These are phyloP conservation scores for Caenorhabditis sp. DNA, from an alignment of 2,888 invertebrate species.

Conservation along the genomic window DNA sequence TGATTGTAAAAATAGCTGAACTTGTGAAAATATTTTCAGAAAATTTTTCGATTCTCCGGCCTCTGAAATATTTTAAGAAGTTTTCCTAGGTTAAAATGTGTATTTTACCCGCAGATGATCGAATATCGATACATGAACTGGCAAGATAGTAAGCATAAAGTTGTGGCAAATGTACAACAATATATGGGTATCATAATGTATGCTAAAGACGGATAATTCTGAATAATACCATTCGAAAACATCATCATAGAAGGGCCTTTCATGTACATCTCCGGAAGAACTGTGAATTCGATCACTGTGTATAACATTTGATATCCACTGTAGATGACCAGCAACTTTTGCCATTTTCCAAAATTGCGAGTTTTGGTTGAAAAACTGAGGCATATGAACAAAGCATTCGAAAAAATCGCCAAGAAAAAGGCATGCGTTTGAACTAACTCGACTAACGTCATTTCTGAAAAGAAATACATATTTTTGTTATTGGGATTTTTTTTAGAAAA, in stretches of 20 bases:
- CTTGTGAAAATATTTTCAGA: background rate
- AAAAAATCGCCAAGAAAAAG: constrained; percentile 9
- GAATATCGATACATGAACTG: constrained; percentile 29
- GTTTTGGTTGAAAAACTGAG: constrained; percentile 5
- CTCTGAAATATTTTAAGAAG: background rate
- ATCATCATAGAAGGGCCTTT: constrained; percentile 18
- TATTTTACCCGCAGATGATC: constrained; percentile 15
- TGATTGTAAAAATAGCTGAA: background rate
- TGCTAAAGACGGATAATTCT: constrained; percentile 4
- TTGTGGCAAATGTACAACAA: constrained; percentile 21
- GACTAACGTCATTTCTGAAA: background rate
- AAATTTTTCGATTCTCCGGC: background rate
- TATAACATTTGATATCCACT: constrained; percentile 18
- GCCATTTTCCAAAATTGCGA: constrained; percentile 16
- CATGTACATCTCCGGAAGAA: constrained; percentile 18
- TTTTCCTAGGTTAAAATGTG: background rate
- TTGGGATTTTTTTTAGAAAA: no score
- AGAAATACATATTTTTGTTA: background rate
- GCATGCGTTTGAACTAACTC: background rate
- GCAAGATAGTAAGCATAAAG: constrained; percentile 13
- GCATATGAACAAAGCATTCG: constrained; percentile 12
- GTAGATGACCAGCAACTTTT: constrained; percentile 16
- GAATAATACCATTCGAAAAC: constrained; percentile 14
- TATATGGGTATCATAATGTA: constrained; percentile 11
- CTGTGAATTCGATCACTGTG: constrained; percentile 11